Evolutionary conservation across 2,113 vertebrate species (phyloP).

Genomic region (Cairina moschata): DNA sequence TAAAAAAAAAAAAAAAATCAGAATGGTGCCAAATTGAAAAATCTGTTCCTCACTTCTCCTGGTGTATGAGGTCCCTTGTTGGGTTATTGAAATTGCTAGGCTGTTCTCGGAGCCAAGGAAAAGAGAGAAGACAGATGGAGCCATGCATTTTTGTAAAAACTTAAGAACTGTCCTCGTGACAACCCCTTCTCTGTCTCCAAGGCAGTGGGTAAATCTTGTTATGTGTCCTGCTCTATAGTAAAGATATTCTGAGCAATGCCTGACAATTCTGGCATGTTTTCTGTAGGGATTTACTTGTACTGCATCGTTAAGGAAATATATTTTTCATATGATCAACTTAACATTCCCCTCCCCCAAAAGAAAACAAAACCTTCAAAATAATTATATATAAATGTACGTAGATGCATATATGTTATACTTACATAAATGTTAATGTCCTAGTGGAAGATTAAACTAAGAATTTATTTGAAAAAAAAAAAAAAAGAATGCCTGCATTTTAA

Average conservation of each 20-base stretch:
- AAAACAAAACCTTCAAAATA: constrained; percentile 1
- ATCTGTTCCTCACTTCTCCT: constrained; percentile 79
- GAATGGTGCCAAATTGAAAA: constrained; percentile 80
- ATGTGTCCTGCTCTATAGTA: constrained; percentile 69
- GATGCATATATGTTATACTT: background rate
- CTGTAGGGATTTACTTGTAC: constrained; percentile 45
- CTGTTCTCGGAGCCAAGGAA: constrained; percentile 76
- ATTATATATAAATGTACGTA: background rate
- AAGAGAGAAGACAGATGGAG: constrained; percentile 80
- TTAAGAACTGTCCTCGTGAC: constrained; percentile 74
- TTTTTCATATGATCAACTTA: constrained; percentile 23
- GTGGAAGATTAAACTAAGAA: background rate
- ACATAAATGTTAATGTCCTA: background rate
- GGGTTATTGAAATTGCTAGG: constrained; percentile 78
- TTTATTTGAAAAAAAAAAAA: background rate
- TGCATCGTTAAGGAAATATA: constrained; percentile 34
- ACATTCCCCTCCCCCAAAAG: background rate
- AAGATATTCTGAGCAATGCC: constrained; percentile 69
- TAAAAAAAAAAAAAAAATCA: constrained; percentile 60
- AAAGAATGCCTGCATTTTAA: constrained; percentile 40
- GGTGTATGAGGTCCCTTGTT: constrained; percentile 74
- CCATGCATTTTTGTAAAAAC: constrained; percentile 75
- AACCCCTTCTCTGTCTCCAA: constrained; percentile 64
- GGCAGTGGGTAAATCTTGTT: constrained; percentile 63
- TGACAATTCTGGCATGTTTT: constrained; percentile 64